Evolutionary conservation across 2,888 invertebrate species (phyloP), one percentile per base, ranked within the genome.

Genomic region (Acrobasis repandana): DNA sequence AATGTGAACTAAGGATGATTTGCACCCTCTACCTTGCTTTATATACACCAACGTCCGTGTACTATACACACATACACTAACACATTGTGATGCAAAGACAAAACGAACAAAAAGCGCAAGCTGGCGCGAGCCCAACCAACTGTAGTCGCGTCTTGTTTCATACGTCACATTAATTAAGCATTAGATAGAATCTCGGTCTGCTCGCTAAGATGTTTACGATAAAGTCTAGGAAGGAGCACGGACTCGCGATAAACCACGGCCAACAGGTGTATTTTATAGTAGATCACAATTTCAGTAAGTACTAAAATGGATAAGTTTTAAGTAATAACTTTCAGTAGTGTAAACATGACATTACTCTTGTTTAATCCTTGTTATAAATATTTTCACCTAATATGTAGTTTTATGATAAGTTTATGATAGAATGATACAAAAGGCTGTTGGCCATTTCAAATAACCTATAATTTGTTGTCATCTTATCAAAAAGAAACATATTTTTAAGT

Each of bases 151-250:
- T 83, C 82, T 85, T 82, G 86, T 87, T 86, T 82, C 79, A 80
- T 83, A 82, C 83, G 82, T 88, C 88, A 83, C 86, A 87, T 90
- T 88, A 89, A 88, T 88, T 87, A 88, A 82, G 80, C 72, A 87
- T 86, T 83, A 84, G 86, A 88, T 88, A 82, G 67, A 80, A 90
- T 87, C 85, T 80, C 64, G 65, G 65, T 67, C 74, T 71, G 76
- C 75, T 79, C 70, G 28, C 64, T 66, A 72, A 74, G 75, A 78
- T 79, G 76, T 77, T 79, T 73, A 75, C 74, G 78, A 79, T 79
- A 76, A 79, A 73, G 66, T 69, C 68, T 67, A 59, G 66, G 69
- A 74, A 74, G 73, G 74, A 74, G 72, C 72, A 71, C 65, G 66
- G 66, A 38, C 68, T 68, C 69, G 70, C 68, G 63, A 62, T 67